These are phyloP conservation scores for Pantelozetes paolii DNA, from an alignment of 2,888 invertebrate genomes.

Conservation along the genomic window DNA sequence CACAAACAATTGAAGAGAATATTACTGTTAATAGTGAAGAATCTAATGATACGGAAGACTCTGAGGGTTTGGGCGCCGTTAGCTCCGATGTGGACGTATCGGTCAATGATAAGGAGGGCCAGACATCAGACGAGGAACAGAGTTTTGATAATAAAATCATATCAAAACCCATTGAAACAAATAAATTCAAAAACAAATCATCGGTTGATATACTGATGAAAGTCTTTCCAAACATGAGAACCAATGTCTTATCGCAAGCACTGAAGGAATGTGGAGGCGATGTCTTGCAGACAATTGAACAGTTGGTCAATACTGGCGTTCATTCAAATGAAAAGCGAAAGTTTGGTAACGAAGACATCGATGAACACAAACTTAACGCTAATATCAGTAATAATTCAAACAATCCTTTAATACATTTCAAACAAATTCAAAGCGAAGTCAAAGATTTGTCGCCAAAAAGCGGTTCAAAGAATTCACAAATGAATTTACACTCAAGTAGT, in stretches of 20 bases:
- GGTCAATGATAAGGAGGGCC: background rate
- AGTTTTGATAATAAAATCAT: background rate
- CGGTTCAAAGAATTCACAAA: background rate
- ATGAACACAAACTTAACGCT: background rate
- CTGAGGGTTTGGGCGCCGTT: background rate
- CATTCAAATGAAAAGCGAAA: conserved; percentile 15
- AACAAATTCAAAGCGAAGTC: background rate
- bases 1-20: background rate
- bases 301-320: conserved; percentile 58
- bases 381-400: background rate
- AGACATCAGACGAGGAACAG: background rate
- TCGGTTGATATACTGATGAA: conserved; percentile 78
- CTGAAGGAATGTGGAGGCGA: conserved; percentile 80
- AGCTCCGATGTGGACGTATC: background rate
- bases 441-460: conserved; percentile 27
- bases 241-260: conserved; percentile 78
- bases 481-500: background rate
- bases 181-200: too few relatives aligned
- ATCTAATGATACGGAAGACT: conserved; percentile 20
- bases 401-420: background rate
- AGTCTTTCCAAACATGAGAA: conserved; percentile 80
- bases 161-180: too few relatives aligned
- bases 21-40: conserved; percentile 2
- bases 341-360: background rate
- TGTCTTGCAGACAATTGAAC: conserved; percentile 86